Evolutionary conservation across 2,888 invertebrate species (phyloP), one percentile per base, ranked within the genome.

Genomic region (Fissipunctia ypsillon): DNA sequence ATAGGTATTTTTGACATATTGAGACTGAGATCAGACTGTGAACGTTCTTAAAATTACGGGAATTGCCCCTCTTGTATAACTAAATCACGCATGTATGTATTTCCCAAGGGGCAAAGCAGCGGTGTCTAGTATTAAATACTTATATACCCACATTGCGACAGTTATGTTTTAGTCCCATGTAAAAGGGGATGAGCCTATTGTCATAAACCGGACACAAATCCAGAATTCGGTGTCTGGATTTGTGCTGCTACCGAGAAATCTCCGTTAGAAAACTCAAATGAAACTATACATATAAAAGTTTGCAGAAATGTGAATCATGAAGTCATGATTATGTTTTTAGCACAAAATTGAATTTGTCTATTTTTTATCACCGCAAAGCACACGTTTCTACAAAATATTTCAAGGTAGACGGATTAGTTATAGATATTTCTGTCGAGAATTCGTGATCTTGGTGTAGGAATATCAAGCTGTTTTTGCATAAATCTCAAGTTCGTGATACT

Each of bases 401-500:
- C 78, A 65, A 43, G 41, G 35, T 38, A 22, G 16, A 48, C 7
- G 7, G 7, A 48, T 60, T 60, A 25, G 3, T 19, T 77, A 22
- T 50, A 31, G 25, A 31, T 31, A 31, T 31, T 31, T 69, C 35
- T 75, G 31, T 28, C 6, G 38, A n/a, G 31, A 73, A 73, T 78
- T 80, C 78, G 61, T 76, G 67, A 81, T 48, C 16, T 10, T 22
- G 14, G 1, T 50, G 45, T 14, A 43, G 38, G 60, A 63, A 76
- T 66, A 76, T 50, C 12, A 25, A 48, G 43, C 19, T 56, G 35
- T 43, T 76, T 50, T n/a, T 81, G 35, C 25, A 74, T 61, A 43
- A 54, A 60, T 41, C 25, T 41, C n/a, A 16, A 48, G 31, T 50
- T 66, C 59, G 41, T 77, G 77, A 65, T 80, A 64, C 43, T 80